phyloP scores from a whole-genome alignment of 2,797 vertebrate genomes.

The Eleutherodactylus coqui region DNA sequence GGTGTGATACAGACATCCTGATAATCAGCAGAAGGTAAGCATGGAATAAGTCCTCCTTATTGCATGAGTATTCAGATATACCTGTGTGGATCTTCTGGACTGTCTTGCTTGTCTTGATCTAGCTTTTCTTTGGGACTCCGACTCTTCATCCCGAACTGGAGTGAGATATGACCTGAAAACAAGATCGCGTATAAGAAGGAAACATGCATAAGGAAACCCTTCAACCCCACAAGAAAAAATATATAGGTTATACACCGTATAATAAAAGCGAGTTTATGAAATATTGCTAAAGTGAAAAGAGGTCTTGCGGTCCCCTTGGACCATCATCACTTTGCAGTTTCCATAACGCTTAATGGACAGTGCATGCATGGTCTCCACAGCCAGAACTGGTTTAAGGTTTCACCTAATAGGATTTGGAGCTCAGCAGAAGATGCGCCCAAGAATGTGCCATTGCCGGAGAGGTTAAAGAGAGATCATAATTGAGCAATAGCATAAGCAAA shows the following conservation, averaged over 20 bases:
- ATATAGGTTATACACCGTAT: not conserved
- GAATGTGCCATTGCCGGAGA: not conserved
- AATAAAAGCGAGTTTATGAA: not conserved
- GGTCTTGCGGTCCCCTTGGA: too few species aligned
- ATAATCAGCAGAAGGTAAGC: not conserved
- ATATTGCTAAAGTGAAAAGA: too few species aligned
- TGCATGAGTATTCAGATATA: slow-evolving; percentile 58
- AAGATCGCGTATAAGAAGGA: too few species aligned
- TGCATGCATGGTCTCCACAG: not conserved
- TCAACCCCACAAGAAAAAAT: not conserved
- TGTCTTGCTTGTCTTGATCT: slow-evolving; percentile 97
- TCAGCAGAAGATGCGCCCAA: not conserved
- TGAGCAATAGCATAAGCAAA: too few species aligned
- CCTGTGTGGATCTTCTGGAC: slow-evolving; percentile 97
- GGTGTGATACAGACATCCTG: too few species aligned
- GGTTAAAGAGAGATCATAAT: not conserved
- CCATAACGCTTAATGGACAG: not conserved
- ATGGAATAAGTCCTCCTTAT: not conserved
- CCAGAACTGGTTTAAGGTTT: not conserved
- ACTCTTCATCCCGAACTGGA: slow-evolving; percentile 97
- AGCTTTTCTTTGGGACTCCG: slow-evolving; percentile 98
- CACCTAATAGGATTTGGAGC: not conserved
- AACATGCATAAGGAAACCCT: not conserved
- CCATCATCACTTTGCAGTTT: not conserved
- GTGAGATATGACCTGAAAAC: slow-evolving; percentile 92